Evolutionary conservation across 2,113 vertebrate species (phyloP).

Genomic region (Bagarius yarrelli): DNA sequence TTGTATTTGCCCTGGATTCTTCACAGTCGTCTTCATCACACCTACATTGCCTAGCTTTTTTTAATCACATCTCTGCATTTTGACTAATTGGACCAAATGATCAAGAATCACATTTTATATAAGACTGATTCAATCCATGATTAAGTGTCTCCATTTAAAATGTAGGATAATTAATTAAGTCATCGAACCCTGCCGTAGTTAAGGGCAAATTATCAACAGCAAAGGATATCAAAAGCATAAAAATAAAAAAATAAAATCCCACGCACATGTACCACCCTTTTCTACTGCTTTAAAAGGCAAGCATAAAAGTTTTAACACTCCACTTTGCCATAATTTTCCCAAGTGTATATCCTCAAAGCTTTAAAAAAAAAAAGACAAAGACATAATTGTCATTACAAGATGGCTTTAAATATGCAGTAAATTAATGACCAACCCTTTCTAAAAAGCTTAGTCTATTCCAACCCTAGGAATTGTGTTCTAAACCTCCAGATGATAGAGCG

Average conservation of each 20-base stretch:
- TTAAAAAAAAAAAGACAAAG: constrained; percentile 44
- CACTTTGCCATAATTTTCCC: constrained; percentile 62
- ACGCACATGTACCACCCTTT: too few species aligned
- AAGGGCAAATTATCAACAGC: constrained; percentile 4
- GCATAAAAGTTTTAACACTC: constrained; percentile 52
- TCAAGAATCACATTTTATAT: neutral
- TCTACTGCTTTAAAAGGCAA: constrained; percentile 44
- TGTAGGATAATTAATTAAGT: neutral
- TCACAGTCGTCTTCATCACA: too few species aligned
- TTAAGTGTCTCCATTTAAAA: neutral
- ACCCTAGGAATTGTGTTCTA: neutral
- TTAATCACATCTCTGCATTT: neutral
- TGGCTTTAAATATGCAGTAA: constrained; percentile 27
- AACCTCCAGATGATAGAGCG: neutral
- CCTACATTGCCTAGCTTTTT: neutral
- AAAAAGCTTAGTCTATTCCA: neutral
- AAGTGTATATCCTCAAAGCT: constrained; percentile 52
- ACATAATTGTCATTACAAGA: constrained; percentile 58
- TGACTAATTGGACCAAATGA: constrained; percentile 5
- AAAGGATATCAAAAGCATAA: neutral
- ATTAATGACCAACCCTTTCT: constrained; percentile 48
- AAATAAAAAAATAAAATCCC: too few species aligned
- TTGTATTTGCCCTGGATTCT: too few species aligned
- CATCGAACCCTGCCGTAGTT: constrained; percentile 1
- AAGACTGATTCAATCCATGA: neutral